Base-by-base conservation (phyloP, 2,797 vertebrate species). In the Coregonus suidteri region DNA sequence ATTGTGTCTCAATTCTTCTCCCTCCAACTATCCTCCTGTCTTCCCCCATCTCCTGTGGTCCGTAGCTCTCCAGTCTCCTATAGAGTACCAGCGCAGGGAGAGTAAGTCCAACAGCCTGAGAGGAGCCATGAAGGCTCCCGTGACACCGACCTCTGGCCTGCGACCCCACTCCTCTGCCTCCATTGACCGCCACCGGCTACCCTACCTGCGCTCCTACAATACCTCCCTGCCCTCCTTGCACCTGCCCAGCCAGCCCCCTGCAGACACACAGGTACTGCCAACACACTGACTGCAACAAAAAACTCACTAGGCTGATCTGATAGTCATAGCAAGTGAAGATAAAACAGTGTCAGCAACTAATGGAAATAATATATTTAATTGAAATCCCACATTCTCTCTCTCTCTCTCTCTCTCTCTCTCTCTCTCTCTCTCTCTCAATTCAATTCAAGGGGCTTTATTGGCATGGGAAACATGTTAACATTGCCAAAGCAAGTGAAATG, bases 41-140 rank as follows among this genome's bases (percentile, higher is more conserved):
- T 18, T 15, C 3, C 64, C 52, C 25, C 13, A 4, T 73, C 31
- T 59, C 37, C 35, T 74, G 53, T 79, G 56, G 47, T 80, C 30
- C 68, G 79, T 69, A 69, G 37, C 96, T 4, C 89, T 98, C 69
- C 96, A 97, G 89, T 98, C 96, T 3, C 96, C 96, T 0, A 98
- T 98, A 71, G 96, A 97, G 84, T 98, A 97, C 90, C 96, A 97
- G 83, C 96, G 96, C n/a, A 88, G 87, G 68, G 96, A 96, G 83
- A 95, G 92, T 84, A 95, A 95, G 84, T 95, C 95, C 16, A 94
- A 92, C 88, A 96, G 96, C 85, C 90, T 96, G 67, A 95, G 96
- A 71, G 88, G 95, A 76, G 91, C 83, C 65, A 81, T 88, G 67
- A 91, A 81, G 76, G 83, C 91, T 84, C 82, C 93, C 52, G 71